Evolutionary conservation across 2,113 vertebrate genomes (phyloP).

Genomic region (Oceanites oceanicus): DNA sequence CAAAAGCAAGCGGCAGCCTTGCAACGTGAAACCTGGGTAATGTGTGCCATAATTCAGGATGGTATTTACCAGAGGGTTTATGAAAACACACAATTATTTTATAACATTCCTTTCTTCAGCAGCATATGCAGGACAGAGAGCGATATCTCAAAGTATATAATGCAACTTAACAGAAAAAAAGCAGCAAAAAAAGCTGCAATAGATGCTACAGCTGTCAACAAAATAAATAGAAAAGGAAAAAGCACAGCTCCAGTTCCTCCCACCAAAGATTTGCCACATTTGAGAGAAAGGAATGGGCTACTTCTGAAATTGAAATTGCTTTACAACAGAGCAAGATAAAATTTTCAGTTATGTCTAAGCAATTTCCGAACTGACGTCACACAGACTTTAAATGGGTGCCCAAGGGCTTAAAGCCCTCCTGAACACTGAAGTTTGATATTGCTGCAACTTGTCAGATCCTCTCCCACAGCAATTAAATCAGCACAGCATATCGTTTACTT

Average conservation of each 20-base stretch:
- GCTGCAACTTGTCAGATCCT: not conserved
- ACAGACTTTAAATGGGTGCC: not conserved
- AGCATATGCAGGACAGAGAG: slow-evolving; percentile 67
- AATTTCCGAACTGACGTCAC: not conserved
- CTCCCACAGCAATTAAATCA: not conserved
- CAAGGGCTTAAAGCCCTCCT: slow-evolving; percentile 27
- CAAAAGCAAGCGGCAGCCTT: slow-evolving; percentile 75
- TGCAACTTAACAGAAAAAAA: slow-evolving; percentile 47
- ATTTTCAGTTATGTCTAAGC: slow-evolving; percentile 12
- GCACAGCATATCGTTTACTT: not conserved
- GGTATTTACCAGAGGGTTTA: slow-evolving; percentile 76
- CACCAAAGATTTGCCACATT: slow-evolving; percentile 1
- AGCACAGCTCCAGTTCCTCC: slow-evolving; percentile 32
- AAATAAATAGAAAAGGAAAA: slow-evolving; percentile 42
- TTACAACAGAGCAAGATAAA: not conserved
- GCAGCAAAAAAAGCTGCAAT: slow-evolving; percentile 56
- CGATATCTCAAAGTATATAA: slow-evolving; percentile 63
- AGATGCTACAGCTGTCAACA: slow-evolving; percentile 24
- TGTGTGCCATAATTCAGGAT: slow-evolving; percentile 73
- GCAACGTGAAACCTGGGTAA: slow-evolving; percentile 78
- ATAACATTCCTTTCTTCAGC: slow-evolving; percentile 73
- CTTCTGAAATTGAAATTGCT: not conserved
- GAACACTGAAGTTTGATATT: not conserved
- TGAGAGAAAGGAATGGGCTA: slow-evolving; percentile 1
- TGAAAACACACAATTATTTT: slow-evolving; percentile 77